Conservation (phyloP, 2,113 vertebrate genomes). For the Platysteira castanea region DNA sequence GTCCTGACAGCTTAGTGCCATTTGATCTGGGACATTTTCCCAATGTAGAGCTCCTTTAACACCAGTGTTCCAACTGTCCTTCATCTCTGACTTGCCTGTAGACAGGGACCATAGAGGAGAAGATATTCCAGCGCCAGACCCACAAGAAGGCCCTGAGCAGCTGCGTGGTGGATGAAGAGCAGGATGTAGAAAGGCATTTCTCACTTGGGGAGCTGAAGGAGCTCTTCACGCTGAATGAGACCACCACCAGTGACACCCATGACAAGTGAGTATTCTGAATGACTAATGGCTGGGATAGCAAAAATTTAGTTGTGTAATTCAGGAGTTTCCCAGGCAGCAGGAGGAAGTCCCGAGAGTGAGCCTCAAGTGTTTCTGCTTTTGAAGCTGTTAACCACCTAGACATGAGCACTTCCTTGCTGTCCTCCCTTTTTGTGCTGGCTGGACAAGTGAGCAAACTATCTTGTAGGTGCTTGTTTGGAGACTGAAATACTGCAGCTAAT, state of each 20-base stretch:
- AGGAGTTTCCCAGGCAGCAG: background rate
- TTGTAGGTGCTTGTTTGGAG: background rate
- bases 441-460: background rate
- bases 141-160: constrained; percentile 98
- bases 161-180: constrained; percentile 96
- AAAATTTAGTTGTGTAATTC: background rate
- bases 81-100: constrained; percentile 18
- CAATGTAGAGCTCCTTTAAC: background rate
- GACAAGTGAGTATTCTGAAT: constrained; percentile 76
- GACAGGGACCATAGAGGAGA: constrained; percentile 98
- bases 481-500: background rate
- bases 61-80: background rate
- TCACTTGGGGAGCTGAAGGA: constrained; percentile 91
- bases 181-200: constrained; percentile 95
- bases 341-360: background rate
- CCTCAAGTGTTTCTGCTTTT: background rate
- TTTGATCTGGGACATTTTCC: background rate
- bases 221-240: constrained; percentile 85
- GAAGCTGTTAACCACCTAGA: background rate
- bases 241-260: constrained; percentile 90
- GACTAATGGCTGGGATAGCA: background rate
- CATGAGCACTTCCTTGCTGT: background rate
- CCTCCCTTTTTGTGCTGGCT: background rate
- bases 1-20: background rate
- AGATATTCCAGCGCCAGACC: constrained; percentile 95